Evolutionary conservation across 2,113 vertebrate genomes (phyloP).

Genomic region (Jaculus jaculus): DNA sequence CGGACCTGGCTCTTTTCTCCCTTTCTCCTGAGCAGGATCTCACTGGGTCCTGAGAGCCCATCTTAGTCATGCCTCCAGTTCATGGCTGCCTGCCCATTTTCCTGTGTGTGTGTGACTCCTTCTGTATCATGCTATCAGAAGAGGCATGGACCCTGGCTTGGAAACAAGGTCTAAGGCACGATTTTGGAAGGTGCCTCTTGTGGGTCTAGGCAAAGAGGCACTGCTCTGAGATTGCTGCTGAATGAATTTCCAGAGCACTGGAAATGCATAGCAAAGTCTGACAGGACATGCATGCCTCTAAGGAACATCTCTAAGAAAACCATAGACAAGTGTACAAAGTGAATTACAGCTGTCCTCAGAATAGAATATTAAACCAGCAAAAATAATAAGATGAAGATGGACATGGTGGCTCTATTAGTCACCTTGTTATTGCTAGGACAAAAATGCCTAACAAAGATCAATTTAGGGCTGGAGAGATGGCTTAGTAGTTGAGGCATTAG

Average conservation of each 20-base stretch:
- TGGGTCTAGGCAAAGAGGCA: neutral
- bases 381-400: neutral
- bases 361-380: neutral
- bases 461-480: no score
- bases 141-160: neutral
- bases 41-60: neutral
- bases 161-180: slow-evolving; percentile 35
- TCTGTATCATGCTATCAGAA: neutral
- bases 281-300: neutral
- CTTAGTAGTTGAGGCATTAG: no score
- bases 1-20: neutral
- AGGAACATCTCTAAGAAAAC: neutral
- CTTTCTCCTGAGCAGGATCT: slow-evolving; percentile 17
- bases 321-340: neutral
- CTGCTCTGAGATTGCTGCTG: neutral
- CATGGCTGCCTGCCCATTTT: slow-evolving; percentile 2
- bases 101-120: neutral
- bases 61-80: neutral
- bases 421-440: no score
- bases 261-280: neutral
- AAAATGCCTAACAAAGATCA: no score
- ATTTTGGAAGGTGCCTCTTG: slow-evolving; percentile 28
- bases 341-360: neutral
- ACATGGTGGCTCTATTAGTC: no score
- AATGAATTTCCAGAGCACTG: neutral